phyloP scores from a whole-genome alignment of 2,113 vertebrate genomes.

The Ameiurus melas region DNA sequence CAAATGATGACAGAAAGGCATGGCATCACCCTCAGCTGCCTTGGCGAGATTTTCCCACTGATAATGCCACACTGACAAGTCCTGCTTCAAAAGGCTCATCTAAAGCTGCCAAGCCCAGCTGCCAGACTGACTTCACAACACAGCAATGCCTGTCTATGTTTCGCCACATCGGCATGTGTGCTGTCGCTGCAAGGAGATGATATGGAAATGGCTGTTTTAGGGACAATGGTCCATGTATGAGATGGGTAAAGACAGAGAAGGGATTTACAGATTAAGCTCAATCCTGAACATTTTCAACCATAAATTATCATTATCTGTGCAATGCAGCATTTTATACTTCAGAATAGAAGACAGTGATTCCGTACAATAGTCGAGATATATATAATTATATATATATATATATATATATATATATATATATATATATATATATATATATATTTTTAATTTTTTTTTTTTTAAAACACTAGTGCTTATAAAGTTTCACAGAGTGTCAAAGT shows the following conservation, averaged over 20 bases:
- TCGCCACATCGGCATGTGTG: background rate
- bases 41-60: constrained; percentile 47
- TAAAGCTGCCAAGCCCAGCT: constrained; percentile 8
- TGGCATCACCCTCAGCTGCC: constrained; percentile 37
- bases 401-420: too few species aligned
- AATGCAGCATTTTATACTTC: background rate
- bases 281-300: background rate
- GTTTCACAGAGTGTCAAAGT: background rate
- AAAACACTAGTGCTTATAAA: background rate
- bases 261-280: background rate
- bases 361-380: too few species aligned
- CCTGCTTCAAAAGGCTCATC: constrained; percentile 23
- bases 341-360: background rate
- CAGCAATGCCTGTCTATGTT: constrained; percentile 2
- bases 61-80: constrained; percentile 32
- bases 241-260: background rate
- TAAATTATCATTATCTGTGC: background rate
- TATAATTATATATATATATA: too few species aligned
- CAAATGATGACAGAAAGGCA: constrained; percentile 37
- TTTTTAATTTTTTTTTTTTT: too few species aligned
- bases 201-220: constrained; percentile 14
- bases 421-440: background rate
- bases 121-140: constrained; percentile 16
- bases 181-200: constrained; percentile 26
- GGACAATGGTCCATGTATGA: background rate